Percentiles rank a stretch among this genome's conserved stretches.
Evolutionary conservation across 2,888 invertebrate species (phyloP).

Genomic region (Adineta ricciae): DNA sequence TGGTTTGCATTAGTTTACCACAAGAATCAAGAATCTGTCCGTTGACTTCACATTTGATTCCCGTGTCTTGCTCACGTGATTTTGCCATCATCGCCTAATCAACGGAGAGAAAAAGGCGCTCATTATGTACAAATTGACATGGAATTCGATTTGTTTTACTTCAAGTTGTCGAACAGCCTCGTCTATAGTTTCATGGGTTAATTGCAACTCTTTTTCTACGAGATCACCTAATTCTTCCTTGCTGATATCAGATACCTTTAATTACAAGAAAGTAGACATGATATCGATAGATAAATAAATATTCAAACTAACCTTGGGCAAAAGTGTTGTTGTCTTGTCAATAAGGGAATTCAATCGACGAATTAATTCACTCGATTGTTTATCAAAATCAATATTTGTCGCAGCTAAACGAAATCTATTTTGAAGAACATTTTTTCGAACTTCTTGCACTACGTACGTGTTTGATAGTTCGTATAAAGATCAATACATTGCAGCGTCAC

Average conservation of each 20-base stretch:
- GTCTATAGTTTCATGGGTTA: constrained; percentile 86
- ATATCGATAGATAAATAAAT: not conserved
- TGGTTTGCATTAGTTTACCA: constrained; percentile 80
- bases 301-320: not conserved
- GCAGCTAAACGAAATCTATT: too few relatives aligned
- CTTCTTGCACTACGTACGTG: not conserved
- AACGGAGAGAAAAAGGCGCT: constrained; percentile 22
- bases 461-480: not conserved
- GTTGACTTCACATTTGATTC: constrained; percentile 88
- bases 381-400: not conserved
- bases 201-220: constrained; percentile 74
- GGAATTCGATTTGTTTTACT: constrained; percentile 51
- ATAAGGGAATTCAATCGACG: not conserved
- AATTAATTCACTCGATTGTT: not conserved
- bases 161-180: constrained; percentile 79
- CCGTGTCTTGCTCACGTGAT: constrained; percentile 63
- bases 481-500: not conserved
- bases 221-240: constrained; percentile 61
- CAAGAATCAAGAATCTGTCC: constrained; percentile 90
- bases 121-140: not conserved
- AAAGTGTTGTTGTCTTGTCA: not conserved
- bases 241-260: constrained; percentile 43
- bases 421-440: too few relatives aligned
- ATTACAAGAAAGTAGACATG: not conserved
- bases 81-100: constrained; percentile 50